Evolutionary conservation across 2,113 vertebrate genomes (phyloP), one percentile per base, ranked within the genome.

Genomic region (Rhynchopsitta pachyrhyncha): DNA sequence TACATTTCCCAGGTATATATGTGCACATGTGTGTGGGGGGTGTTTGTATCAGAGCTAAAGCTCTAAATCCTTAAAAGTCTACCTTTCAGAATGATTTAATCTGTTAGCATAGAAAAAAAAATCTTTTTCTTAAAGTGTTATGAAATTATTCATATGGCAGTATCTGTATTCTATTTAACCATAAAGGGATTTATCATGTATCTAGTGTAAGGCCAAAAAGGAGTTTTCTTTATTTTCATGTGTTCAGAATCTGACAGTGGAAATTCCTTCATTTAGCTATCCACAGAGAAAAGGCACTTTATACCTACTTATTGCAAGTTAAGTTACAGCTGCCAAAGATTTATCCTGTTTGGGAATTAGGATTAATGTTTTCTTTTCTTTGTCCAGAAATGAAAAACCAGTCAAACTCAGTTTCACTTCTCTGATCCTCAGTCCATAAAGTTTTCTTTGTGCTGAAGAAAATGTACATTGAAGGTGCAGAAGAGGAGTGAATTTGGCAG

Each of bases 21-120:
- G 4, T 64, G 16, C 9, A 13, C 46, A 4, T 37, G 4, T 71
- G 5, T 52, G 23, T 7, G 33, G 0, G 3, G 15, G 6, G 2
- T 52, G 9, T 80, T 57, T 81, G 11, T 33, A 67, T 9, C 3
- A 44, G 19, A 20, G 7, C 18, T 78, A 29, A 60, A 82, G 23
- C 4, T n/a, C 24, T 13, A 23, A 9, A 55, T 33, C 11, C 42
- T 55, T 87, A 35, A 50, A 88, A 76, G 31, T 66, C 18, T 76
- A 9, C 22, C 17, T 69, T 69, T 67, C 41, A 13, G 59, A 57
- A 37, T 74, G 23, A 25, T 62, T 47, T 80, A 25, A 14, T 50
- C 39, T 80, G 22, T 53, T 23, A 78, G 11, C 9, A 55, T 10
- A 71, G 33, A 59, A 15, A 75, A n/a, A n/a, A 13, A 39, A 1